phyloP scores from a whole-genome alignment of 2,888 invertebrate genomes.

The Lobophora halterata region DNA sequence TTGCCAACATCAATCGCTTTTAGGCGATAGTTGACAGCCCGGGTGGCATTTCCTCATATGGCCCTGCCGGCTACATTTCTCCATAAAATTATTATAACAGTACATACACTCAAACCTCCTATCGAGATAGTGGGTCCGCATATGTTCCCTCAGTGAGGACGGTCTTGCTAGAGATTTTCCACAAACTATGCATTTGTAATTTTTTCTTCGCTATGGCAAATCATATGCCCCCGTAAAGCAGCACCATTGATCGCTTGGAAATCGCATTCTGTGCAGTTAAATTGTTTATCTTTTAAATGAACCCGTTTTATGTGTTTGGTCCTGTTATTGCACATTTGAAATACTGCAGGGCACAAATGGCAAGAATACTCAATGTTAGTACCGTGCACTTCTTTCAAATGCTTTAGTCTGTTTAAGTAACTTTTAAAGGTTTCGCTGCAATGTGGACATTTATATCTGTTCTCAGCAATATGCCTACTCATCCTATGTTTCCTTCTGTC shows the following conservation, averaged over 20 bases:
- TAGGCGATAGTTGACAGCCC: slow-evolving; percentile 22
- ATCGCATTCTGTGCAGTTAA: slow-evolving; percentile 52
- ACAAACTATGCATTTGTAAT: slow-evolving; percentile 35
- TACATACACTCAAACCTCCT: slow-evolving; percentile 67
- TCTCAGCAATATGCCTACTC: slow-evolving; percentile 48
- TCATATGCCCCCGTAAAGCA: slow-evolving; percentile 57
- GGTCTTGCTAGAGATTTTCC: slow-evolving; percentile 45
- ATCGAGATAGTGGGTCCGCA: slow-evolving; percentile 67
- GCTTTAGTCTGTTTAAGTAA: slow-evolving; percentile 52
- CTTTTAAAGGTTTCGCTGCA: slow-evolving; percentile 60
- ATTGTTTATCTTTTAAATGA: slow-evolving; percentile 56
- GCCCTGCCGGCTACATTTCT: slow-evolving; percentile 66
- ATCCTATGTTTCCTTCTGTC: slow-evolving; percentile 52
- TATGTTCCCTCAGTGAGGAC: slow-evolving; percentile 59
- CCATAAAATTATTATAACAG: slow-evolving; percentile 62
- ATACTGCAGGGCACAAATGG: slow-evolving; percentile 58
- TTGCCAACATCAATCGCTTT: background rate
- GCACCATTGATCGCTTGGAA: slow-evolving; percentile 54
- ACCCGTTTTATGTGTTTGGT: slow-evolving; percentile 61
- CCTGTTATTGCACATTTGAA: slow-evolving; percentile 49
- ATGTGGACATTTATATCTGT: slow-evolving; percentile 40
- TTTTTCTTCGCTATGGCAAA: slow-evolving; percentile 55
- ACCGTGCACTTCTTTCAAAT: slow-evolving; percentile 52
- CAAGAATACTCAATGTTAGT: slow-evolving; percentile 62
- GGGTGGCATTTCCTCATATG: slow-evolving; percentile 67